Percentiles rank a stretch among this genome's conserved stretches.
phyloP scores from a whole-genome alignment of 2,797 vertebrate genomes.

The Hoplostethus atlanticus region DNA sequence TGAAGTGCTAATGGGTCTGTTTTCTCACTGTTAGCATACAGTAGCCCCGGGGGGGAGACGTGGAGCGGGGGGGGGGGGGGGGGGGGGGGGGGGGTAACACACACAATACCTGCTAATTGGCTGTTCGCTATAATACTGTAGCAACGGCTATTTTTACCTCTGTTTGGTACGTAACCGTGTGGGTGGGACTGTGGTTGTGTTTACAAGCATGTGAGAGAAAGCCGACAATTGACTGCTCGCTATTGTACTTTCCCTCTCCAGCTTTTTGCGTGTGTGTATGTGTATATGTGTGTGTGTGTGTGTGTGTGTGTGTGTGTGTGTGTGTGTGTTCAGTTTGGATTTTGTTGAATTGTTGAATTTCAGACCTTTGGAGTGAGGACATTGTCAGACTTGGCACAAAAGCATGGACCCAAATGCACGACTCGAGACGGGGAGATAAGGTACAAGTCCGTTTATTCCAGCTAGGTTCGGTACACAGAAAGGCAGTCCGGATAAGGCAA shows the following conservation, averaged over 20 bases:
- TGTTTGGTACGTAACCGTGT: conserved; percentile 34
- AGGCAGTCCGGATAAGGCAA: too few species aligned
- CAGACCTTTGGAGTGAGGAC: too few species aligned
- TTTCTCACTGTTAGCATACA: conserved; percentile 13
- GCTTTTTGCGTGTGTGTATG: not conserved
- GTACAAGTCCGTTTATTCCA: too few species aligned
- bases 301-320: too few species aligned
- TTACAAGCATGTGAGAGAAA: conserved; percentile 25
- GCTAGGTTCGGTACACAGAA: too few species aligned
- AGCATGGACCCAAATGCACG: too few species aligned
- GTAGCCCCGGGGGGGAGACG: conserved; percentile 49
- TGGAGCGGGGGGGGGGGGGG: too few species aligned
- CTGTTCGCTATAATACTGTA: conserved; percentile 39
- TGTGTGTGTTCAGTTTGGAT: not conserved
- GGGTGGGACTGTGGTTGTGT: conserved; percentile 34
- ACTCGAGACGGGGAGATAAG: too few species aligned
- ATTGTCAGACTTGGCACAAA: too few species aligned
- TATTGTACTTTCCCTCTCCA: conserved; percentile 3
- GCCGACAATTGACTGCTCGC: conserved; percentile 18
- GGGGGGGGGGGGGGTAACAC: conserved; percentile 28
- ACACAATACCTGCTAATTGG: conserved; percentile 63
- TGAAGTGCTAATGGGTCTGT: conserved; percentile 30
- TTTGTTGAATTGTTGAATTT: too few species aligned
- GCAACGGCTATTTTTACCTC: conserved; percentile 55
- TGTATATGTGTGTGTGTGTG: not conserved